Evolutionary conservation across 2,888 invertebrate genomes (phyloP), one percentile per base, ranked within the genome.

Genomic region (Spodoptera exigua): DNA sequence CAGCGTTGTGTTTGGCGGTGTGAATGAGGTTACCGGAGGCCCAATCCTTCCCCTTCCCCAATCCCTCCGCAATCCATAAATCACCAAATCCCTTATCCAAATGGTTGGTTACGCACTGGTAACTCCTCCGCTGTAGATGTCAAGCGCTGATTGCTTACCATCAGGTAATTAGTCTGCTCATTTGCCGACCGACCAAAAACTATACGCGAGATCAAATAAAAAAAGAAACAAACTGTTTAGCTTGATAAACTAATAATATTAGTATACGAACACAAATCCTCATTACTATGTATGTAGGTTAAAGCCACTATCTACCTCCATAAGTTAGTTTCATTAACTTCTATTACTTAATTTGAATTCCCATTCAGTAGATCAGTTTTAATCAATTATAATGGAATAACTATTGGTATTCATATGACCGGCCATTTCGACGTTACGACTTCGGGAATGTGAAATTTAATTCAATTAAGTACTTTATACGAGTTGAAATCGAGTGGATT

Each of bases 331-430:
- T 60, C 58, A 65, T 70, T 68, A 70, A 52, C 49, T 55, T 62
- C 58, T 72, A 68, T 70, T 72, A 68, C 59, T 69, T 67, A 52
- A 78, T 72, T 72, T 48, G 45, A 67, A 62, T 74, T 63, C 35
- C 32, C 40, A 63, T 59, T 58, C 12, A 9, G 34, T 41, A 49
- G 61, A 61, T 67, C 61, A 53, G 48, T 68, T 74, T 74, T 59
- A 70, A 65, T 70, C 49, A 61, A 77, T 65, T 76, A 62, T 56
- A 66, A 57, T 76, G 52, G 47, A 57, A 63, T 51, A 64, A 58
- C 55, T 66, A 70, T 69, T 48, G 43, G 17, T 51, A 41, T 60
- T 47, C 51, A 62, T 51, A 43, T 47, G 39, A 32, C 45, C 46
- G n/a, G 53, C 53, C 56, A 61, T 75, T 74, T 55, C 17, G 32